Evolutionary conservation across 1,140 invertebrate genomes (phyloP).

Genomic region (Stenopsyche tienmushanensis): DNA sequence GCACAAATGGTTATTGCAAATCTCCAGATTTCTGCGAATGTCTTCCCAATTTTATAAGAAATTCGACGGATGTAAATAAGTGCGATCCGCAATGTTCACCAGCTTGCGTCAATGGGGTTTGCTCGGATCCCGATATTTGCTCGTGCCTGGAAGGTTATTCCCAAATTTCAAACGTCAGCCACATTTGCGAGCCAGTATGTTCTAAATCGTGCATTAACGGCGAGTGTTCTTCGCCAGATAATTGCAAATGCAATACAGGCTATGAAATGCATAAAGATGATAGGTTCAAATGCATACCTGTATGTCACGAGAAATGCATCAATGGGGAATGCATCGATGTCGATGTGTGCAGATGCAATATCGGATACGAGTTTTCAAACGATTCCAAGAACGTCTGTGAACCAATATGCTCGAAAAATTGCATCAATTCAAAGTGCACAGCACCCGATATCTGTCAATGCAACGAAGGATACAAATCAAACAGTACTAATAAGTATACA

Average conservation of each 20-base stretch:
- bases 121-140: conserved; percentile 53
- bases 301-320: too few species aligned
- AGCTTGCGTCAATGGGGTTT: conserved; percentile 52
- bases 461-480: too few species aligned
- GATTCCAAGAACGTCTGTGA: too few species aligned
- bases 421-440: too few species aligned
- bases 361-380: too few species aligned
- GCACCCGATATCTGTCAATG: too few species aligned
- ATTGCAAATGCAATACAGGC: conserved; percentile 56
- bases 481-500: conserved; percentile 29
- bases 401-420: conserved; percentile 49
- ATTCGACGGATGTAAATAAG: conserved; percentile 47
- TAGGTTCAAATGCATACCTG: too few species aligned
- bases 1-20: conserved; percentile 31
- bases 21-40: conserved; percentile 26
- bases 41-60: not conserved
- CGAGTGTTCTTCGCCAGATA: conserved; percentile 54
- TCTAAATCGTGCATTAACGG: conserved; percentile 48
- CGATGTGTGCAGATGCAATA: too few species aligned
- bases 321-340: too few species aligned
- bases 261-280: conserved; percentile 48
- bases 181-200: conserved; percentile 42
- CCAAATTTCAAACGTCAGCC: conserved; percentile 45
- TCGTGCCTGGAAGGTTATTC: conserved; percentile 48
- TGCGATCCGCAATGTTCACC: conserved; percentile 50